Conservation (phyloP, 2,797 vertebrate genomes). For the Denticeps clupeoides region DNA sequence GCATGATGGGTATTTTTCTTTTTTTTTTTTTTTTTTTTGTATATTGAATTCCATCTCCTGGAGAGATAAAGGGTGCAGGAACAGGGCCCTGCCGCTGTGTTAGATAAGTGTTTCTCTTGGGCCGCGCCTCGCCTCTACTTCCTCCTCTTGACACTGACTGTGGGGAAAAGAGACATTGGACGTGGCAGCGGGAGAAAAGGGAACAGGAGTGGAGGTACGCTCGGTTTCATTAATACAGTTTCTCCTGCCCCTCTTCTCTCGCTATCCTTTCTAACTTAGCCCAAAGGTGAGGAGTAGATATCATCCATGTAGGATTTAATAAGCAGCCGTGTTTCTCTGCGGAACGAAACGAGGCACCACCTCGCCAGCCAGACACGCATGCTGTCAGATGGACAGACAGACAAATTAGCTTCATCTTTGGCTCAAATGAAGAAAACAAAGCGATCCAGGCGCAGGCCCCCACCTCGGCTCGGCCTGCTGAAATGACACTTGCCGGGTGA, state of each 20-base stretch:
- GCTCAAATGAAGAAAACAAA: too few relatives aligned
- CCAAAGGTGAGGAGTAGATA: slow-evolving; percentile 2
- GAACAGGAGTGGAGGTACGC: slow-evolving; percentile 38
- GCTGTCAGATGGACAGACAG: too few relatives aligned
- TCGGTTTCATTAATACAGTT: slow-evolving; percentile 51
- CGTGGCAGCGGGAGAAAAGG: slow-evolving; percentile 43
- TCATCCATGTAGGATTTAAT: background rate
- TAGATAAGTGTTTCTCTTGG: slow-evolving; percentile 70
- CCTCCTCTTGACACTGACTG: slow-evolving; percentile 69
- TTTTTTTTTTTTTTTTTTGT: too few relatives aligned
- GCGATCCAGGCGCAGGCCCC: too few relatives aligned
- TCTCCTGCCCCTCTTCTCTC: background rate
- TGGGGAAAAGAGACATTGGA: slow-evolving; percentile 65
- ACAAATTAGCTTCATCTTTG: too few relatives aligned
- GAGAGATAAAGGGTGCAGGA: slow-evolving; percentile 80
- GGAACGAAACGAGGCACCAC: too few relatives aligned
- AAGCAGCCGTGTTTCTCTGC: background rate
- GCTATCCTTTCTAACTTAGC: slow-evolving; percentile 18
- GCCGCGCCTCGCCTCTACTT: slow-evolving; percentile 53
- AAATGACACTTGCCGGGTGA: slow-evolving; percentile 56
- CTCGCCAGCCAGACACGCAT: too few relatives aligned
- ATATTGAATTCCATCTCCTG: slow-evolving; percentile 88
- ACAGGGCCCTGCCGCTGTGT: slow-evolving; percentile 78
- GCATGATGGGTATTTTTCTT: slow-evolving; percentile 73
- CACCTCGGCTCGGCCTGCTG: too few relatives aligned